Conservation (phyloP, 2,888 invertebrate genomes). For the Electrophaes corylata region DNA sequence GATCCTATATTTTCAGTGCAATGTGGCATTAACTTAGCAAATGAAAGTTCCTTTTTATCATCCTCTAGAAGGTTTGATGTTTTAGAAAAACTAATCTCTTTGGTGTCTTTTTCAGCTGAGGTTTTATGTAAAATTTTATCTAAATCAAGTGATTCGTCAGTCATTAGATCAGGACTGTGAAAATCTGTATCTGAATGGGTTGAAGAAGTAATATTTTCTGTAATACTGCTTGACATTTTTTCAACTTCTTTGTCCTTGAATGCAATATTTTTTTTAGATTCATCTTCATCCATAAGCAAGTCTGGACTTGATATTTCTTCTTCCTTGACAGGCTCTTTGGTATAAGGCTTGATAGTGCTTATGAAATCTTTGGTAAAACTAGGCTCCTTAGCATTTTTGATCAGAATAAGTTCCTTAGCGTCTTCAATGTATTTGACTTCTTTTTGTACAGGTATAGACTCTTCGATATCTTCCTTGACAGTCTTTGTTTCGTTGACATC, state of each 20-base stretch:
- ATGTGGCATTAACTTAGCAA: constrained; percentile 18
- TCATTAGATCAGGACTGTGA: constrained; percentile 16
- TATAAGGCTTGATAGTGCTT: too few relatives aligned
- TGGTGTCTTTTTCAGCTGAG: background rate
- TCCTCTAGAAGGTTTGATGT: background rate
- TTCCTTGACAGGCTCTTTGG: too few relatives aligned
- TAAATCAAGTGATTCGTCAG: constrained; percentile 10
- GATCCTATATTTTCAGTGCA: constrained; percentile 20
- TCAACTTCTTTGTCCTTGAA: background rate
- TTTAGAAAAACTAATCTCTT: constrained; percentile 2
- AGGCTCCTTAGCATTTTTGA: too few relatives aligned
- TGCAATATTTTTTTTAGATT: background rate
- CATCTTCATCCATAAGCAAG: constrained; percentile 1
- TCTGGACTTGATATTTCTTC: background rate
- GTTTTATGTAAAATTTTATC: background rate
- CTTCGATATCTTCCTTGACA: background rate
- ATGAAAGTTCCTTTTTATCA: background rate
- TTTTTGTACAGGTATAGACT: constrained; percentile 3
- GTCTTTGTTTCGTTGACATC: constrained; percentile 15
- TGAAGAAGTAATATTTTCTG: background rate
- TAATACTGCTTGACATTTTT: background rate
- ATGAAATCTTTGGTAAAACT: too few relatives aligned
- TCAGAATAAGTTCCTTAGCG: background rate
- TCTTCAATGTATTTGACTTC: too few relatives aligned
- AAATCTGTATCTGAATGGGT: background rate